phyloP scores from a whole-genome alignment of 2,113 vertebrate genomes.

The Coptodon bakossiorum region DNA sequence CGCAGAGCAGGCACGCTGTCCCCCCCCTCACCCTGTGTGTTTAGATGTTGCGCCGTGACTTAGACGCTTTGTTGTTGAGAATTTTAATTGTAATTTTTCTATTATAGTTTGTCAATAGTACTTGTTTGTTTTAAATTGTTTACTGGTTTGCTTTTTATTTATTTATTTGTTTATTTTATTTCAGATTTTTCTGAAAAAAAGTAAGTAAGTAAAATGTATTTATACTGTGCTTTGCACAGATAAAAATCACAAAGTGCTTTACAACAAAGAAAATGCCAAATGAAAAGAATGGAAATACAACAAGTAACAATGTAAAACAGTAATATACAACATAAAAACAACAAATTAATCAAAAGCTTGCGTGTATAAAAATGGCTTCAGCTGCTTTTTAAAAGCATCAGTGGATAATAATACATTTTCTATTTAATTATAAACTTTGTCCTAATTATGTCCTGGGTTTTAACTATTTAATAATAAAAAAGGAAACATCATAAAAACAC shows the following conservation, averaged over 20 bases:
- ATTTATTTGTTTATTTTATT: neutral
- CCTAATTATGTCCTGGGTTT: neutral
- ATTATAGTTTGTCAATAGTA: neutral
- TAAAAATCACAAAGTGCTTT: accelerated
- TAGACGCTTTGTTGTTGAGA: neutral
- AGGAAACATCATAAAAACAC: neutral
- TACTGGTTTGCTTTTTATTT: neutral
- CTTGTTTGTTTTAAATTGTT: neutral
- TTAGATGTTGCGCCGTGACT: no score
- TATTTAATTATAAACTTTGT: neutral
- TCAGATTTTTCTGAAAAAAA: neutral
- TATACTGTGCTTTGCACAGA: neutral
- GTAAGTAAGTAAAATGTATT: neutral
- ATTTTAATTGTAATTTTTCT: neutral
- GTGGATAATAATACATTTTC: neutral
- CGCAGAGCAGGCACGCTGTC: neutral
- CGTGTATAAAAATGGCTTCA: neutral
- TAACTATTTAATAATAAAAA: neutral
- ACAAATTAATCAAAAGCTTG: neutral
- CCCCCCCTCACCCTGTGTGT: no score
- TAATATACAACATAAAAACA: neutral
- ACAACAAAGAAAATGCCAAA: neutral
- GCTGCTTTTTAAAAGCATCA: neutral
- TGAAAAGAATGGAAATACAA: accelerated
- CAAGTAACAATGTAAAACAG: neutral